Percentiles rank a stretch among this genome's conserved stretches.
Conservation (phyloP, 2,797 vertebrate genomes). For the Ctenosaura bakeri region DNA sequence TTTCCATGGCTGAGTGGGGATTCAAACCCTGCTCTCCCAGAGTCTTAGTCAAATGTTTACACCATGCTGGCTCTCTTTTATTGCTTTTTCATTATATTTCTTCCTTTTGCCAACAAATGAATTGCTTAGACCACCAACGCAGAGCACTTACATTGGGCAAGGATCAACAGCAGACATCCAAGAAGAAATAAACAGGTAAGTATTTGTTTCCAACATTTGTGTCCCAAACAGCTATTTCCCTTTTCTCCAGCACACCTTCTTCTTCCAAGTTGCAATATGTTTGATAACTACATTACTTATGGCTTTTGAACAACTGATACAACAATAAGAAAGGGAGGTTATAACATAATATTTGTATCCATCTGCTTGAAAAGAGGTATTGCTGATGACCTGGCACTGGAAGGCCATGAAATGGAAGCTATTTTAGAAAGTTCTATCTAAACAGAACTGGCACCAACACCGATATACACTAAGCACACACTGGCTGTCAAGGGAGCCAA, state of each 20-base stretch:
- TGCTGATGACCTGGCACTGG: neutral
- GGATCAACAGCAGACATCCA: conserved; percentile 26
- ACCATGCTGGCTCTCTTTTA: no score
- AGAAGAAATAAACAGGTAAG: conserved; percentile 11
- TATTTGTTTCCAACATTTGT: neutral
- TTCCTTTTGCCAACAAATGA: neutral
- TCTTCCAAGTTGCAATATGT: neutral
- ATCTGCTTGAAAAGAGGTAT: neutral
- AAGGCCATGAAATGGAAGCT: neutral
- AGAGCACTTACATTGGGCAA: conserved; percentile 6
- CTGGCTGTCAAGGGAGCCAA: neutral
- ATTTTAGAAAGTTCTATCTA: neutral
- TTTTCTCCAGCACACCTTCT: no score
- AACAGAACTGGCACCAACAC: neutral
- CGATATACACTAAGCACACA: neutral
- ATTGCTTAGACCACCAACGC: neutral
- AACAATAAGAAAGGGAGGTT: neutral
- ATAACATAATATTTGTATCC: neutral
- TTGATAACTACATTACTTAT: neutral
- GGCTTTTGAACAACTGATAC: neutral
- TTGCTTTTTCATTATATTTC: neutral
- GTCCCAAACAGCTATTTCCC: neutral
- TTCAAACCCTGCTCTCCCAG: no score
- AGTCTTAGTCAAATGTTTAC: no score
- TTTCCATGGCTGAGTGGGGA: no score